Base-by-base conservation (phyloP, 1,140 invertebrate genomes). In the Cydia amplana region DNA sequence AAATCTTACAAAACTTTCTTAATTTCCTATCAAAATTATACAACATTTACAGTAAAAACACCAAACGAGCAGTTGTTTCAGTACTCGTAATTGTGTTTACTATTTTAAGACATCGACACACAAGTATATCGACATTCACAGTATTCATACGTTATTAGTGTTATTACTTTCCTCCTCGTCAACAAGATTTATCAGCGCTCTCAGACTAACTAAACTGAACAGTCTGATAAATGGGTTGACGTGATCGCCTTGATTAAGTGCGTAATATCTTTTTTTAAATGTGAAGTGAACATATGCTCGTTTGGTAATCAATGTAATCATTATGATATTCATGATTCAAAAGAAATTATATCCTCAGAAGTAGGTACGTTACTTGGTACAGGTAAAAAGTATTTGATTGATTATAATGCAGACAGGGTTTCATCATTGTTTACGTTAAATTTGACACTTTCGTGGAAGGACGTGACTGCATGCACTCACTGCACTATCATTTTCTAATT, bases 361-460 rank as follows among this genome's bases (percentile, higher is more conserved):
- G 10, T 43, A 43, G 12, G 43, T 46, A 14, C 16, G 12, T 14
- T 46, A 46, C 14, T 46, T 16, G 43, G n/a, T 55, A n/a, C 0
- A 55, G n/a, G n/a, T 55, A 14, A 55, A n/a, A 51, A 18, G n/a
- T 51, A 51, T 18, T 18, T 25, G 1, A 49, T 40, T 40, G 9
- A 1, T 9, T 43, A 12, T 43, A 46, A 46, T 16, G 43, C 14
- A 14, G 43, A 60, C 55, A 60, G 55, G 7, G n/a, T 55, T 55
- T 55, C n/a, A 6, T 55, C 20, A 23, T 60, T 23, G 55, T 60
- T 60, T 20, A 6, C 55, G n/a, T 51, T 7, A 51, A 51, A 51
- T 60, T 60, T 60, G 55, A 60, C 18, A 60, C 55, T 60, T 60
- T 60, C 55, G 20, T 60, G 55, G 55, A 60, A 60, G 55, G 55